Evolutionary conservation across 2,797 vertebrate genomes (phyloP), one percentile per base, ranked within the genome.

Genomic region (Otolemur crassicaudatus): DNA sequence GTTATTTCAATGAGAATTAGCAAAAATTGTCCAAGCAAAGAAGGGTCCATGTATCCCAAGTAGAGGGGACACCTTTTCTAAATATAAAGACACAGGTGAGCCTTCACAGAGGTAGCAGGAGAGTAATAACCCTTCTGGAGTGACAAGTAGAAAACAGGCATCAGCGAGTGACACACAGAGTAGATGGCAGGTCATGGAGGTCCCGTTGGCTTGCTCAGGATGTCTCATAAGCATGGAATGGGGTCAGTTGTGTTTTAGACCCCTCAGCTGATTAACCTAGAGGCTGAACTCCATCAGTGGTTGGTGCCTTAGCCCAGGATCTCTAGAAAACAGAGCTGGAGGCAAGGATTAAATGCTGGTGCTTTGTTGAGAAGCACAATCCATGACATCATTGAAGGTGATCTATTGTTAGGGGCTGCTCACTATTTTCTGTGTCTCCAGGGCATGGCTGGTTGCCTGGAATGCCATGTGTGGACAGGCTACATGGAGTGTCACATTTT

Each of bases 21-120:
- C 61, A 25, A 49, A 94, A 95, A 77, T 46, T 76, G 60, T 23
- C 19, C 72, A 86, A 53, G 60, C 61, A 94, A 83, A 81, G 20
- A 43, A 40, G 56, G 43, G 29, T 27, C 60, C 49, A 73, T 79
- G 11, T 1, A 37, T 88, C 19, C 76, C 76, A 81, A 46, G 25
- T 25, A 86, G 60, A 80, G 17, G 12, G 16, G 25, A 72, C 90
- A 17, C 34, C 70, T 89, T 29, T 0, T 67, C 14, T 34, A 82
- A 79, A 82, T 34, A 91, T 43, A 65, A 70, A 84, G 37, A 93
- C 70, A 75, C 5, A 67, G 34, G 27, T 70, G 31, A 27, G 1
- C 17, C n/a, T 53, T 84, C 5, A 22, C 46, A n/a, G 8, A 5
- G 29, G 17, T 46, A 7, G 8, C 61, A 29, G 77, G 58, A 79